phyloP scores from a whole-genome alignment of 2,113 vertebrate genomes.

The Cromileptes altivelis region DNA sequence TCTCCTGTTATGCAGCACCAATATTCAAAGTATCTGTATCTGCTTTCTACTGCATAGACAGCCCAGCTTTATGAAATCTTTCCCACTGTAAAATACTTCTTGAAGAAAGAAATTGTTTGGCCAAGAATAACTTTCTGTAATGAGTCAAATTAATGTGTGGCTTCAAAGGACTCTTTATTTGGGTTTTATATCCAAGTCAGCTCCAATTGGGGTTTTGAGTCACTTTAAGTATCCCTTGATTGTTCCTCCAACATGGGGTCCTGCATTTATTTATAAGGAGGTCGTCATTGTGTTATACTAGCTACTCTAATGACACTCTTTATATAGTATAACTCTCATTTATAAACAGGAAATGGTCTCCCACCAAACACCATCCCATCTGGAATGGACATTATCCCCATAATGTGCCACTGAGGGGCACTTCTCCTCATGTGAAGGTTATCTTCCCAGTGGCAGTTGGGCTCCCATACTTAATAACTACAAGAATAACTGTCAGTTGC shows the following conservation, averaged over 20 bases:
- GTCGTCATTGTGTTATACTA: conserved; percentile 41
- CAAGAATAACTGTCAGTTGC: conserved; percentile 81
- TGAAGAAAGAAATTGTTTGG: background rate
- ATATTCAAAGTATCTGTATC: too few species aligned
- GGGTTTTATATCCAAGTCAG: conserved; percentile 7
- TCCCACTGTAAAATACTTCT: too few species aligned
- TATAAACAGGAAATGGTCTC: conserved; percentile 72
- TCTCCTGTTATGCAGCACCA: too few species aligned
- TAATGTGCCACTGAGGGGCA: conserved; percentile 77
- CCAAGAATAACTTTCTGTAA: background rate
- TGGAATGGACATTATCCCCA: conserved; percentile 75
- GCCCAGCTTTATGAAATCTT: too few species aligned
- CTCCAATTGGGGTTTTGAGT: conserved; percentile 3
- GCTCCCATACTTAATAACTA: conserved; percentile 81
- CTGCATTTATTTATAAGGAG: conserved; percentile 37
- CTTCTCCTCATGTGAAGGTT: conserved; percentile 81
- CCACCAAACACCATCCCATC: conserved; percentile 74
- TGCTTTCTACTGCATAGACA: too few species aligned
- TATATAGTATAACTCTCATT: conserved; percentile 32
- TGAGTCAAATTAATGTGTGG: background rate
- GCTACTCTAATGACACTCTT: conserved; percentile 64
- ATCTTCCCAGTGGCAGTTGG: conserved; percentile 80
- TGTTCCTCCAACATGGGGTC: conserved; percentile 10
- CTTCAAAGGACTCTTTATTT: background rate
- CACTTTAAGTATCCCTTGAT: conserved; percentile 1